A percentile compares a stretch with the other conserved stretches of the same genome.
Evolutionary conservation across 2,113 vertebrate species (phyloP).

Genomic region (Upupa epops): DNA sequence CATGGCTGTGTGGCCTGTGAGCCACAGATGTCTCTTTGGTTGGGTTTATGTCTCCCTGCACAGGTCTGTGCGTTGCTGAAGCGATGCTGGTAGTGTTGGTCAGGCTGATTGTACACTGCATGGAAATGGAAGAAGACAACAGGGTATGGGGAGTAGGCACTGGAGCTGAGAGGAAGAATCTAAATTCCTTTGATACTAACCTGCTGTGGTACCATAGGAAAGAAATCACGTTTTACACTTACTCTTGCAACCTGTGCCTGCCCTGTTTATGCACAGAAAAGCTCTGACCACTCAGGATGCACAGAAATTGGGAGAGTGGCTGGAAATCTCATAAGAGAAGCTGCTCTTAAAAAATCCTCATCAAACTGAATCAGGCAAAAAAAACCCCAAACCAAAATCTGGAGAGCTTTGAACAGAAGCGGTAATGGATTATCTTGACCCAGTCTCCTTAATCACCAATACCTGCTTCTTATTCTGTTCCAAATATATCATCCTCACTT

Average conservation of each 20-base stretch:
- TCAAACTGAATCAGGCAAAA: fast-evolving
- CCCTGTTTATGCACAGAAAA: background rate
- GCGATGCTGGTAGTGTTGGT: background rate
- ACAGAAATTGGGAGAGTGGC: background rate
- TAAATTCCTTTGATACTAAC: background rate
- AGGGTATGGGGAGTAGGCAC: background rate
- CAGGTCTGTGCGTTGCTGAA: background rate
- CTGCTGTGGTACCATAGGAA: background rate
- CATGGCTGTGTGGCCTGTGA: fast-evolving
- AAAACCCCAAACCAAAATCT: background rate
- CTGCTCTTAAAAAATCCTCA: background rate
- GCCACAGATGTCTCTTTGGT: background rate
- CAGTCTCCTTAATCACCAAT: too few species aligned
- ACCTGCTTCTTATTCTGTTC: background rate
- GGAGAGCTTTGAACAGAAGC: background rate
- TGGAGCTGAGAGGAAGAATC: background rate
- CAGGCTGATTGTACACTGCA: background rate
- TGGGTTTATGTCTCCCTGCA: background rate
- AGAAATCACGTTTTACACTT: background rate
- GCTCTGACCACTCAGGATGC: background rate
- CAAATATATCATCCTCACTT: background rate
- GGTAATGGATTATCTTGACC: background rate
- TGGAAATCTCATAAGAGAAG: background rate
- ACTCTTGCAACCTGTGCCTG: background rate
- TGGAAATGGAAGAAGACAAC: background rate